phyloP scores from a whole-genome alignment of 2,888 invertebrate species.

The Steinernema scapterisci region DNA sequence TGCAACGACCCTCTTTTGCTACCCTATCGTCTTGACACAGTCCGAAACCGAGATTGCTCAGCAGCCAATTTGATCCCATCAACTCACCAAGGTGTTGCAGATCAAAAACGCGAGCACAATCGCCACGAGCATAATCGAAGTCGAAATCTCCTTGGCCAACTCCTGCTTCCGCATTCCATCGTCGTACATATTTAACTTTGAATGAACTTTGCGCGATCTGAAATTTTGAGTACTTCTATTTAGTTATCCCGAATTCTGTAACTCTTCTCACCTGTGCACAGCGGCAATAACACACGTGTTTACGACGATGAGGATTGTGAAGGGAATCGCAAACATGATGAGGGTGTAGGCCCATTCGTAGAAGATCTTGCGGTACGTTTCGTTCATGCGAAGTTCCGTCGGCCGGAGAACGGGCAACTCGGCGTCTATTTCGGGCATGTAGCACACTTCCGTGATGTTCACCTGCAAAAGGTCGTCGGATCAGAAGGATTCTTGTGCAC shows the following conservation, averaged over 20 bases:
- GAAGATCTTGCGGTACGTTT: slow-evolving; percentile 47
- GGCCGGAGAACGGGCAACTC: slow-evolving; percentile 46
- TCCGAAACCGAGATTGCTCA: too few species aligned
- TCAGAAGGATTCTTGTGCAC: too few species aligned
- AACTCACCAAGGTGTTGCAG: slow-evolving; percentile 67
- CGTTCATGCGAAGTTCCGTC: slow-evolving; percentile 45
- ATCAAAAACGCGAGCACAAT: slow-evolving; percentile 70
- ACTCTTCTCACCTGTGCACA: slow-evolving; percentile 46
- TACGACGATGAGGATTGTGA: slow-evolving; percentile 61
- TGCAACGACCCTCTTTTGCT: too few species aligned
- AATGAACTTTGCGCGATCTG: slow-evolving; percentile 49
- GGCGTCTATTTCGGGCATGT: slow-evolving; percentile 43
- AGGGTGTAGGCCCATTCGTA: slow-evolving; percentile 55
- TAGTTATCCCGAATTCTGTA: background rate
- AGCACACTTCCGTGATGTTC: slow-evolving; percentile 43
- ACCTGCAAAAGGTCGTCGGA: slow-evolving; percentile 38
- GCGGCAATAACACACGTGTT: slow-evolving; percentile 65
- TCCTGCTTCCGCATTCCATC: slow-evolving; percentile 49
- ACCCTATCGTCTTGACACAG: too few species aligned
- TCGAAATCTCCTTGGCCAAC: slow-evolving; percentile 68
- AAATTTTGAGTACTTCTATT: background rate
- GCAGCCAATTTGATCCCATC: too few species aligned
- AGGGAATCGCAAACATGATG: slow-evolving; percentile 62
- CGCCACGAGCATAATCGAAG: slow-evolving; percentile 70
- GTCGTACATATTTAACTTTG: slow-evolving; percentile 48